Base-by-base conservation (phyloP, 2,888 invertebrate species). In the Rhodophaea formosa region DNA sequence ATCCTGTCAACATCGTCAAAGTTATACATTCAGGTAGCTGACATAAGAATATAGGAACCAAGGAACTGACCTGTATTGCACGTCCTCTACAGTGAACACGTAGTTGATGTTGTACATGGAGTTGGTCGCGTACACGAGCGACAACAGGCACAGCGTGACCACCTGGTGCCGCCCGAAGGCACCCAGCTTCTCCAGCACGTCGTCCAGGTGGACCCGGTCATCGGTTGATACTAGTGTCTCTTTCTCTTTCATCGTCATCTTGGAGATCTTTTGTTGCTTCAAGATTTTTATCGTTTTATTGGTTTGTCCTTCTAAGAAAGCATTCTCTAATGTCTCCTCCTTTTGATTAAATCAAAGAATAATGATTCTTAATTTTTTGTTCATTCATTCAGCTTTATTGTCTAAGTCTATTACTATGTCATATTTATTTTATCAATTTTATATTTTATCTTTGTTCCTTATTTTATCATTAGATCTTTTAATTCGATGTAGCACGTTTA, bases 101-200 rank as follows among this genome's bases (percentile, higher is more conserved):
- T 88, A 90, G 70, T 90, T 90, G 59, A 84, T 81, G 60, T 88
- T 90, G 66, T 90, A 90, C 80, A 90, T 88, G 59, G 91, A 86
- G 75, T 89, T 88, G 60, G 90, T 89, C 29, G 88, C 77, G 69
- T 90, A 90, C 14, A 90, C 88, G 46, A 90, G 75, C 30, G 88
- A 82, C 66, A 90, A 72, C 86, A 90, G 82, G 61, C 75, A 67
- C 78, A 86, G 72, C 35, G 89, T 88, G 59, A 76, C 7, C 42
- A 82, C 59, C 77, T 93, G 92, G 79, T 91, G 92, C 51, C 71
- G 75, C 1, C 92, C 92, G 75, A 91, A 92, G 8, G 86, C 84
- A 0, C 92, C 92, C 61, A 92, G 74, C 59, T 74, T 72, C 15
- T 74, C 74, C 68, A 92, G 68, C 51, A 92, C 83, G 0, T 76